These are phyloP conservation scores for Argyresthia albistria DNA, from an alignment of 2,888 invertebrate species.

Conservation along the genomic window DNA sequence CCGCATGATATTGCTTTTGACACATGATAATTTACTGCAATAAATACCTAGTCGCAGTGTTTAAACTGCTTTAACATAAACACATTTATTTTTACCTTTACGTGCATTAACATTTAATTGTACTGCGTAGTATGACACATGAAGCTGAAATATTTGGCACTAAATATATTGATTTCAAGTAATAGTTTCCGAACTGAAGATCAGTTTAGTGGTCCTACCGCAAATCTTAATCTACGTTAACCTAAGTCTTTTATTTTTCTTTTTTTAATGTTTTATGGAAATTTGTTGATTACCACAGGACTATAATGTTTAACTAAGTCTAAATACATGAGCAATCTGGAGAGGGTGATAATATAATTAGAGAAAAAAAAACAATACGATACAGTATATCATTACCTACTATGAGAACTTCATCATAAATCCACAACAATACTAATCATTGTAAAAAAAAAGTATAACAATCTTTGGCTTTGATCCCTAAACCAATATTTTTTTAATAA, in stretches of 20 bases:
- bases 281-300: slow-evolving; percentile 58
- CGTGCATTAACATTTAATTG: not conserved
- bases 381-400: slow-evolving; percentile 50
- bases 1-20: slow-evolving; percentile 17
- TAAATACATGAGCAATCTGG: slow-evolving; percentile 67
- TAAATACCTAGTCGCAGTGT: slow-evolving; percentile 3
- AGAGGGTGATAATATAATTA: slow-evolving; percentile 62
- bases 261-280: slow-evolving; percentile 55
- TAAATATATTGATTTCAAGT: slow-evolving; percentile 12
- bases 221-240: slow-evolving; percentile 49
- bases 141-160: slow-evolving; percentile 39
- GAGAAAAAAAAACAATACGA: slow-evolving; percentile 49
- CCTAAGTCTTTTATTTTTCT: slow-evolving; percentile 28
- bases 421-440: slow-evolving; percentile 61
- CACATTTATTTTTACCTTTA: too few relatives aligned
- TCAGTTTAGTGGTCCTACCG: slow-evolving; percentile 48
- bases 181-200: slow-evolving; percentile 12
- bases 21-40: slow-evolving; percentile 7
- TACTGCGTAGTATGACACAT: not conserved
- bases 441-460: slow-evolving; percentile 75
- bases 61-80: not conserved
- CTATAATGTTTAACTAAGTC: slow-evolving; percentile 54
- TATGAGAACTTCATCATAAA: slow-evolving; percentile 65
- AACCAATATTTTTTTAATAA: slow-evolving; percentile 73
- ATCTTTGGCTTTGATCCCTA: slow-evolving; percentile 90